Evolutionary conservation across 1,140 invertebrate genomes (phyloP), one percentile per base, ranked within the genome.

Genomic region (Dreissena rostriformis): DNA sequence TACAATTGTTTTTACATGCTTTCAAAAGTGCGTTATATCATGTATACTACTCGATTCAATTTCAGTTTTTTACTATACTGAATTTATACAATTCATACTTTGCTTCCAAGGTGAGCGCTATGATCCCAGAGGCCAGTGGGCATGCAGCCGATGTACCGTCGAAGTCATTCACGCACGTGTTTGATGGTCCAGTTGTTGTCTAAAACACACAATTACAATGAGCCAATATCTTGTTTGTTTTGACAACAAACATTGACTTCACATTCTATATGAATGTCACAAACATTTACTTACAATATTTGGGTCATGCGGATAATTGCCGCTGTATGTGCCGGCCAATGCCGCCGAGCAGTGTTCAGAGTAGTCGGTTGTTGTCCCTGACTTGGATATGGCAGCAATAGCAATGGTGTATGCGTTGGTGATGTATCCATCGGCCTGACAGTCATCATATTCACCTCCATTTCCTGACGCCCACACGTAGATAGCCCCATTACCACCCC

Each of bases 401-500:
- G 97, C 98, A 26, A 99, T 93, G 0, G 98, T 99, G 93, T 99
- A 99, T 89, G 99, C 99, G 88, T 97, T 98, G 90, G 99, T 99
- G 14, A 98, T 99, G 92, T 99, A 99, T 17, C 98, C 98, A 93
- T 99, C 98, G 94, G 98, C 99, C 93, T 99, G 99, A 91, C 98
- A 99, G 0, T 97, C 98, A 8, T 97, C 97, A 6, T 97, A 97
- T 73, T 97, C 95, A 19, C 98, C 98, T 29, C 98, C 98, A 92
- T 99, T 99, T 12, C 98, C 98, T 12, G 98, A 98, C 7, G 98
- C 98, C 98, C 98, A 99, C 0, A 99, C 97, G 91, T 99, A 99
- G 88, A 99, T 99, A 11, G 97, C 98, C n/a, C 98, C 98, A 93
- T 98, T 97, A 22, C 98, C 98, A 88, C 96, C 96, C 17, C 98